A percentile compares a stretch with the other conserved stretches of the same genome.
Evolutionary conservation across 2,888 invertebrate species (phyloP).

Genomic region (Chloroclystis v-ata): DNA sequence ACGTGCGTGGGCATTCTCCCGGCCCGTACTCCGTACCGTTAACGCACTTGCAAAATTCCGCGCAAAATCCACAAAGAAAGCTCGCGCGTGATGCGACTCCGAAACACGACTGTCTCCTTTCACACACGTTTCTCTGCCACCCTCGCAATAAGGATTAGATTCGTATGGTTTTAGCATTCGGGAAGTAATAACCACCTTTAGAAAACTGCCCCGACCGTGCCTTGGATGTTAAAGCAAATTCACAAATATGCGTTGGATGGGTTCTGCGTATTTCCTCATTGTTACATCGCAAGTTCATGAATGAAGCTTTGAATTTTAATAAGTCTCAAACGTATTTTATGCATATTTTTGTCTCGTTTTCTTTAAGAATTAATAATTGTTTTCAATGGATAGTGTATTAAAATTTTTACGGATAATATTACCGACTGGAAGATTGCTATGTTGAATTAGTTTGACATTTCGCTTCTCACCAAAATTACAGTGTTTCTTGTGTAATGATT

Average conservation of each 20-base stretch:
- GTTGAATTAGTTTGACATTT: constrained; percentile 22
- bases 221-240: constrained; percentile 59
- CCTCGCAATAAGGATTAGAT: constrained; percentile 43
- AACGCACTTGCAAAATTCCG: constrained; percentile 64
- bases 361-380: constrained; percentile 6
- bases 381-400: neutral
- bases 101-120: constrained; percentile 37
- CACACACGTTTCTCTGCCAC: constrained; percentile 33
- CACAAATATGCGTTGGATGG: constrained; percentile 64
- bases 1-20: constrained; percentile 23
- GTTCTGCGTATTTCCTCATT: constrained; percentile 75
- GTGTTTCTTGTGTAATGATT: constrained; percentile 33
- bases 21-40: constrained; percentile 65
- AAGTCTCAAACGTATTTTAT: constrained; percentile 10
- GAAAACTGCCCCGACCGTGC: constrained; percentile 66
- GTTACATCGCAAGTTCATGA: constrained; percentile 60
- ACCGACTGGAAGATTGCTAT: constrained; percentile 4
- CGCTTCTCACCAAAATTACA: constrained; percentile 24
- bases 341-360: neutral
- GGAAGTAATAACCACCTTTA: constrained; percentile 41
- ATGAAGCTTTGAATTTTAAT: constrained; percentile 65
- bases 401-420: neutral
- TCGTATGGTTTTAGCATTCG: constrained; percentile 37
- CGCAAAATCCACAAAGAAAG: constrained; percentile 75
- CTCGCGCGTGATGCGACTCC: constrained; percentile 67